Base-by-base conservation (phyloP, 2,113 vertebrate species). In the Mobula hypostoma region DNA sequence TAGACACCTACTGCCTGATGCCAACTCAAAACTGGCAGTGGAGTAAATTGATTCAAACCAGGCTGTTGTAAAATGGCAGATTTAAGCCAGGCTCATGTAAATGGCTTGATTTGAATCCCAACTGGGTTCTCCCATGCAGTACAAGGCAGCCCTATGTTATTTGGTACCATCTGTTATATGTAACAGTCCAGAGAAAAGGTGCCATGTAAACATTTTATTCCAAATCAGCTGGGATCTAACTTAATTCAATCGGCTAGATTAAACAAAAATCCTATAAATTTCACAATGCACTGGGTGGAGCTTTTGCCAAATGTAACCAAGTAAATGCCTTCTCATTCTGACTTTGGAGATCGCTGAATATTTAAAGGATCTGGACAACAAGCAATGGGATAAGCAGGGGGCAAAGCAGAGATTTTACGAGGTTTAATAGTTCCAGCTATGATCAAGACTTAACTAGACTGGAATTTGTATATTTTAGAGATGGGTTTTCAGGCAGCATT, bases 61-160 rank as follows among this genome's bases (percentile, higher is more conserved):
- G 91, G 68, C 91, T 93, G 91, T 92, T 92, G 63, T 92, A 72
- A 92, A 87, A 92, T 92, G 88, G 88, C 29, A 70, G 88, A 92
- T 92, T 92, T 92, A 92, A 92, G 88, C 88, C 66, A 72, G 88
- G 19, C 88, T 92, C 88, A 92, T 92, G 88, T 93, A 93, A 93
- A 93, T 93, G 91, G 91, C 91, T 93, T 74, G 91, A 93, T 93
- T 74, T 48, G 91, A 93, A 93, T 93, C 91, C 91, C 91, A 93
- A 76, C 70, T 93, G 91, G 68, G 48, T 93, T 76, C 68, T 93
- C 36, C 90, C 91, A 93, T 74, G 40, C 91, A 93, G 24, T 93
- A 76, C 32, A 93, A 76, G 91, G 24, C 40, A 48, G 91, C 72
- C 68, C 24, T 40, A 11, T 74, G 40, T 93, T 93, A 93, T 93